These are phyloP conservation scores for Proteles cristata DNA, from an alignment of 2,113 vertebrate genomes.

Conservation along the genomic window DNA sequence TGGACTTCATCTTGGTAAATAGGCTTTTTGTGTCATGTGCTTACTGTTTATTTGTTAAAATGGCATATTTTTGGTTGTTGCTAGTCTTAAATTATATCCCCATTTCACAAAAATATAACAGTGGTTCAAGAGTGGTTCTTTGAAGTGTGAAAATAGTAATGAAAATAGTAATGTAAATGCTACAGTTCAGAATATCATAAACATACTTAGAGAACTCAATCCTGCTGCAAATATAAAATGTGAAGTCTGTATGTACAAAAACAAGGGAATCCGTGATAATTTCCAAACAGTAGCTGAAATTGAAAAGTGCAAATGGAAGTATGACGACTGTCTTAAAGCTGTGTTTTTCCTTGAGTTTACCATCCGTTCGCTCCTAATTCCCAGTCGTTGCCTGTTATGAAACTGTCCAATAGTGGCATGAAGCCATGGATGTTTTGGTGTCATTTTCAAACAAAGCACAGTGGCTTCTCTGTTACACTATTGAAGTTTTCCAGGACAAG, in stretches of 20 bases:
- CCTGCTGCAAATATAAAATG: background rate
- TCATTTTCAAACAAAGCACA: constrained; percentile 78
- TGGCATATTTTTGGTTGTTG: background rate
- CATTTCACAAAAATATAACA: constrained; percentile 1
- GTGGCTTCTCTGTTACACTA: constrained; percentile 67
- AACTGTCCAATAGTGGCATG: constrained; percentile 54
- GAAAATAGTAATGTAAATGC: background rate
- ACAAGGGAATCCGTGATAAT: background rate
- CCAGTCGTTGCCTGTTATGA: constrained; percentile 9
- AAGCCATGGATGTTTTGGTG: constrained; percentile 70
- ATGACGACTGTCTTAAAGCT: background rate
- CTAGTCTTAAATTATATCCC: background rate
- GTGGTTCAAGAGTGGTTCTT: background rate
- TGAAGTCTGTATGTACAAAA: background rate
- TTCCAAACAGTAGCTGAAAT: background rate
- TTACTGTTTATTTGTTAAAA: constrained; percentile 53
- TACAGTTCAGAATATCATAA: background rate
- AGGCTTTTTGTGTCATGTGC: background rate
- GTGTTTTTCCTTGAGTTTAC: background rate
- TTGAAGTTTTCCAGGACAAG: constrained; percentile 49
- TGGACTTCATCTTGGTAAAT: constrained; percentile 15
- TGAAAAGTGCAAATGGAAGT: background rate
- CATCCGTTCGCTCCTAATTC: background rate
- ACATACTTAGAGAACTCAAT: background rate
- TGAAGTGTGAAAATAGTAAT: background rate